A percentile compares a stretch with the other conserved stretches of the same genome.
phyloP scores from a whole-genome alignment of 2,888 invertebrate species.

The Macrophya annulata region DNA sequence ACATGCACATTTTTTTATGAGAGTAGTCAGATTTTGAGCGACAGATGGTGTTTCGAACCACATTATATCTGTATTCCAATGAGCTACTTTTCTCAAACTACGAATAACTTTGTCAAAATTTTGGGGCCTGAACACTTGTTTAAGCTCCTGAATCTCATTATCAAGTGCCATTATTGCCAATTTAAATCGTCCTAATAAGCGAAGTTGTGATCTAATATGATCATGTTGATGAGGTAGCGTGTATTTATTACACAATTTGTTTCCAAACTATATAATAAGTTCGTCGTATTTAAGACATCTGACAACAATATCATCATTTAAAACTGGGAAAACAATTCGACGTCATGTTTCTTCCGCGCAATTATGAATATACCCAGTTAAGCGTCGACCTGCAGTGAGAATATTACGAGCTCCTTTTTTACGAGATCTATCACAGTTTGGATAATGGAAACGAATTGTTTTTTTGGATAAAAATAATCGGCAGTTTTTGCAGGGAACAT shows the following conservation, averaged over 20 bases:
- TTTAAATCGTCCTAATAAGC: constrained; percentile 56
- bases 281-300: constrained; percentile 21
- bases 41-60: constrained; percentile 2
- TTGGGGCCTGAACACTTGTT: constrained; percentile 56
- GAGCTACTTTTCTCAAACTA: constrained; percentile 51
- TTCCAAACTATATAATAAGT: not conserved
- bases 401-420: constrained; percentile 26
- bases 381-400: not conserved
- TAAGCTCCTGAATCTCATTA: constrained; percentile 55
- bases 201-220: constrained; percentile 57
- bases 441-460: constrained; percentile 17
- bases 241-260: constrained; percentile 58
- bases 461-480: constrained; percentile 52
- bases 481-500: constrained; percentile 46
- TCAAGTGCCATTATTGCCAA: constrained; percentile 45
- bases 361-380: not conserved
- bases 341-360: not conserved
- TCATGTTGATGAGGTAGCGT: constrained; percentile 57
- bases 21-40: not conserved
- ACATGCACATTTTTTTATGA: not conserved
- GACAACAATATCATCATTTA: constrained; percentile 38
- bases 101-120: constrained; percentile 54
- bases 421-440: constrained; percentile 2
- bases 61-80: not conserved
- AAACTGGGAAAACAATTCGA: constrained; percentile 26